A percentile compares a stretch with the other conserved stretches of the same genome.
phyloP scores from a whole-genome alignment of 2,113 vertebrate species.

The Mormyrus iriodes region DNA sequence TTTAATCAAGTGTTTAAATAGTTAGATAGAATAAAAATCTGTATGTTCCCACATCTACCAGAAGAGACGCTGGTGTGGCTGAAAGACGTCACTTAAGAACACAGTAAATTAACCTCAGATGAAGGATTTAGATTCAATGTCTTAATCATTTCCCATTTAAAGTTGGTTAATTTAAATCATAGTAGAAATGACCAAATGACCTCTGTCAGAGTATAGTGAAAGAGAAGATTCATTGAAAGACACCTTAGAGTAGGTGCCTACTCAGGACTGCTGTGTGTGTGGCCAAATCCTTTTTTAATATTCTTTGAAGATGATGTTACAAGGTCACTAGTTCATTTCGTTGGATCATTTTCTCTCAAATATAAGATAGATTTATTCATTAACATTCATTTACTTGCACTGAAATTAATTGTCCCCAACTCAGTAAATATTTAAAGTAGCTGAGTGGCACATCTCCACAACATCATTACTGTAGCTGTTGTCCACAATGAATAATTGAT shows the following conservation, averaged over 20 bases:
- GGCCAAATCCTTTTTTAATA: slow-evolving; percentile 1
- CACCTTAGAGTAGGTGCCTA: not conserved
- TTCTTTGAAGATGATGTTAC: not conserved
- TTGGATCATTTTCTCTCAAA: not conserved
- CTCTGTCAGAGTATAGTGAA: not conserved
- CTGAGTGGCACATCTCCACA: not conserved
- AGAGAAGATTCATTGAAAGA: not conserved
- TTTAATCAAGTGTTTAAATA: not conserved
- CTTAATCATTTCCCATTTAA: not conserved
- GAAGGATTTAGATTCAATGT: not conserved
- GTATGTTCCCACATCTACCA: not conserved
- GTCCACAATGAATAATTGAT: not conserved
- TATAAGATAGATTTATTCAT: not conserved
- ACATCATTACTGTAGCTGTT: not conserved
- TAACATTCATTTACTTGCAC: not conserved
- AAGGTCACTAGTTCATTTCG: not conserved
- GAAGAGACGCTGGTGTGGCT: not conserved
- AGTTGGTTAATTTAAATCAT: not conserved
- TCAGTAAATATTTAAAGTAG: not conserved
- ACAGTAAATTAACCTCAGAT: not conserved
- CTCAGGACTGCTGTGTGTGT: not conserved
- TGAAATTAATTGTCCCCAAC: not conserved
- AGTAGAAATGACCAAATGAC: not conserved
- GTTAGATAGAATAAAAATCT: not conserved
- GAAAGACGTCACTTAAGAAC: not conserved